Evolutionary conservation across 2,797 vertebrate genomes (phyloP).

Genomic region (Spinibarbus caldwelli): DNA sequence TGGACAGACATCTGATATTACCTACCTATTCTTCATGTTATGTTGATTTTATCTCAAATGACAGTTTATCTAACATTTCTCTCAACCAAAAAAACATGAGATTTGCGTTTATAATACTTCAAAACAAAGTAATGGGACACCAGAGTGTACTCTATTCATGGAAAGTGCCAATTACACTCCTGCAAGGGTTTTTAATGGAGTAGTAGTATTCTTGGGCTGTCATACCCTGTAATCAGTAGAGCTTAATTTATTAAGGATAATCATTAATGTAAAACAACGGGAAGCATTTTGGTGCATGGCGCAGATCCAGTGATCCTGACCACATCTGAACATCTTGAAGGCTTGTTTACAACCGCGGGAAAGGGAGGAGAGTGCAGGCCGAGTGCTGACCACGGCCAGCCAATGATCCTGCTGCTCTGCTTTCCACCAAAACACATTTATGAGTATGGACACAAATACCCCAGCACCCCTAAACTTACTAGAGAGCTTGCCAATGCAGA

Average conservation of each 20-base stretch:
- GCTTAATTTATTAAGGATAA: constrained; percentile 60
- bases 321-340: constrained; percentile 48
- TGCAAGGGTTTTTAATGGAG: background rate
- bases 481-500: constrained; percentile 36
- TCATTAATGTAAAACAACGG: constrained; percentile 58
- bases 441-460: constrained; percentile 55
- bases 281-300: constrained; percentile 45
- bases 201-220: constrained; percentile 18
- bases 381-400: constrained; percentile 21
- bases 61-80: background rate
- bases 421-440: constrained; percentile 62
- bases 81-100: background rate
- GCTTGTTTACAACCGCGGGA: constrained; percentile 56
- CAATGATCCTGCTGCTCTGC: constrained; percentile 17
- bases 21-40: background rate
- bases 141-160: background rate
- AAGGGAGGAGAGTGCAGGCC: constrained; percentile 36
- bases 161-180: constrained; percentile 12
- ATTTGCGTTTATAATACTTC: background rate
- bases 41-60: background rate
- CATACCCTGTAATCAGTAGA: constrained; percentile 55
- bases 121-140: constrained; percentile 1
- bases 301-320: constrained; percentile 43
- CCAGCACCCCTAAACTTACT: constrained; percentile 40
- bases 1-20: background rate